A percentile compares a stretch with the other conserved stretches of the same genome.
These are phyloP conservation scores for Apis cerana DNA, from an alignment of 1,140 invertebrate genomes.

Conservation along the genomic window DNA sequence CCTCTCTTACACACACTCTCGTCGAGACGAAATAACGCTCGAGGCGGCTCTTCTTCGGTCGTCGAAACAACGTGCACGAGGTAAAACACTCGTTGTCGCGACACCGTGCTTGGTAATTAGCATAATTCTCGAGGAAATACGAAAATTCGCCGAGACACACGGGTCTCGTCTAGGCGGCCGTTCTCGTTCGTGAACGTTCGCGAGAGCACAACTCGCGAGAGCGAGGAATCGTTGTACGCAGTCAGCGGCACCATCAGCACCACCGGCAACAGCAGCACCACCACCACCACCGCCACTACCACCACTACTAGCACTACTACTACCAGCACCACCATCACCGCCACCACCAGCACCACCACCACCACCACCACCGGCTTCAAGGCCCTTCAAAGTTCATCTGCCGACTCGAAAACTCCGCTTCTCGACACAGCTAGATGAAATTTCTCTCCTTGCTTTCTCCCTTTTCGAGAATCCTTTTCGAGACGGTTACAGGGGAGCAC, in stretches of 20 bases:
- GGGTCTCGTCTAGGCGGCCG: constrained; percentile 4
- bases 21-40: constrained; percentile 47
- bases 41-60: constrained; percentile 38
- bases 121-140: constrained; percentile 56
- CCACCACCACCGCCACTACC: too few species aligned
- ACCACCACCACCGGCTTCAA: not conserved
- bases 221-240: constrained; percentile 24
- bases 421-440: constrained; percentile 31
- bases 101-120: constrained; percentile 46
- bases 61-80: constrained; percentile 35
- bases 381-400: constrained; percentile 52
- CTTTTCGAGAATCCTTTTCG: constrained; percentile 48
- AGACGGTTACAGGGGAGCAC: constrained; percentile 13
- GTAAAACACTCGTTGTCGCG: constrained; percentile 6
- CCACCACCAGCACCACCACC: too few species aligned
- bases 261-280: too few species aligned
- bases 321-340: too few species aligned
- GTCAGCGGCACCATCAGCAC: not conserved
- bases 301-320: not conserved
- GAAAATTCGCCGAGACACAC: constrained; percentile 2
- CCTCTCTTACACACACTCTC: not conserved
- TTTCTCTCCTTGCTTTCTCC: constrained; percentile 29
- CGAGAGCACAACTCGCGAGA: constrained; percentile 11
- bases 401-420: constrained; percentile 43
- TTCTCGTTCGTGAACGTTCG: constrained; percentile 32